Evolutionary conservation across 2,888 invertebrate genomes (phyloP), one percentile per base, ranked within the genome.

Genomic region (Dioctria rufipes): DNA sequence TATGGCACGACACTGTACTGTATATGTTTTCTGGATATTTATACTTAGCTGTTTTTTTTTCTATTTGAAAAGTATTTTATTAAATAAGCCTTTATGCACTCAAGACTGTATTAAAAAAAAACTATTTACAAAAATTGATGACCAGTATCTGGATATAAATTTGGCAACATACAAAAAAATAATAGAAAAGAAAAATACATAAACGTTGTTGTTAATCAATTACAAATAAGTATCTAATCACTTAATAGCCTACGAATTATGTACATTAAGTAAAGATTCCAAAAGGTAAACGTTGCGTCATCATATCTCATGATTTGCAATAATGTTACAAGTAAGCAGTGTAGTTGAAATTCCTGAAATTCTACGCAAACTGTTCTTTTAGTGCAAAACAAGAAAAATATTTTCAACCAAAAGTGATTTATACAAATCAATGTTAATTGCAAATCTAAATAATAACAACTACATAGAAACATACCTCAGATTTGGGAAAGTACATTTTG

Each of bases 401-500:
- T 54, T 54, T 46, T 9, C 54, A 54, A n/a, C n/a, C 54, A n/a
- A 54, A n/a, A 54, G 4, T n/a, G 11, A 54, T 54, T 54, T n/a
- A n/a, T 8, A 37, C 4, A 37, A 37, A 61, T 8, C 61, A 8
- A 25, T 61, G 61, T 61, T 61, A 66, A 43, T 66, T 43, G 13
- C 40, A 66, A 66, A 42, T 43, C 5, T 43, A 66, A 66, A 66
- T 66, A n/a, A n/a, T 11, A n/a, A 37, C 11, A 25, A 25, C 25
- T 65, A n/a, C n/a, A n/a, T n/a, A 11, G 6, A 11, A 60, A 69
- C 63, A 46, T 77, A 77, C 77, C 77, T 77, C 77, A 42, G 61
- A 11, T 46, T 77, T 77, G 54, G 77, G 63, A 63, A 61, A 77
- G 46, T 77, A 77, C 49, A 77, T 11, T 11, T 77, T 77, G 37